Evolutionary conservation across 2,113 vertebrate species (phyloP), one percentile per base, ranked within the genome.

Genomic region (Athene noctua): DNA sequence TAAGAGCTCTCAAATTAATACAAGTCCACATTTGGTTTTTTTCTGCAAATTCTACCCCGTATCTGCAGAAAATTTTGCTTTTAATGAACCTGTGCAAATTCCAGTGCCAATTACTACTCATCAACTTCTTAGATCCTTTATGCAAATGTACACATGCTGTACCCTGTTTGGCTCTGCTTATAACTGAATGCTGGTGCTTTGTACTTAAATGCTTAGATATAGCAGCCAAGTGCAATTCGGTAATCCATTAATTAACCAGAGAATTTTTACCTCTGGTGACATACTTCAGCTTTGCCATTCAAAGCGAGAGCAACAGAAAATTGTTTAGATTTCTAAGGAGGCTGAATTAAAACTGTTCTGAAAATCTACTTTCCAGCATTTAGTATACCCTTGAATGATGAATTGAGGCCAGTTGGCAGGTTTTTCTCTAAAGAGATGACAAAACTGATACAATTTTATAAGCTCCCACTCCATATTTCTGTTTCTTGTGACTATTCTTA

Each of bases 321-420:
- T n/a, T 54, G 2, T 55, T 88, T 23, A 30, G 32, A 62, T 93
- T 90, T 77, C 57, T 44, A 65, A 87, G 59, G 71, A 91, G n/a
- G 15, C 32, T 90, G 26, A 58, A 77, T 42, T 80, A 93, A 86
- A 90, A 58, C 51, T 57, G 12, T 44, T 80, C 47, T 77, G 62
- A 59, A 96, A 80, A 82, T 89, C 75, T 68, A 4, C 46, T 94
- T 93, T 61, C 68, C 36, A 79, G 49, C 78, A 46, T 89, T 91
- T 95, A 81, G 73, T 85, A 49, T 65, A 61, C 29, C 23, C 30
- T 82, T 81, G 66, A 58, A 86, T 73, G 80, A 87, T 13, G 15
- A 96, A 75, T 70, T 92, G 82, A 86, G 86, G 88, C 88, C 88
- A 96, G 63, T 71, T 93, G 92, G 90, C 80, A 95, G 58, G 51